Conservation (phyloP, 2,113 vertebrate genomes). For the Condylura cristata region DNA sequence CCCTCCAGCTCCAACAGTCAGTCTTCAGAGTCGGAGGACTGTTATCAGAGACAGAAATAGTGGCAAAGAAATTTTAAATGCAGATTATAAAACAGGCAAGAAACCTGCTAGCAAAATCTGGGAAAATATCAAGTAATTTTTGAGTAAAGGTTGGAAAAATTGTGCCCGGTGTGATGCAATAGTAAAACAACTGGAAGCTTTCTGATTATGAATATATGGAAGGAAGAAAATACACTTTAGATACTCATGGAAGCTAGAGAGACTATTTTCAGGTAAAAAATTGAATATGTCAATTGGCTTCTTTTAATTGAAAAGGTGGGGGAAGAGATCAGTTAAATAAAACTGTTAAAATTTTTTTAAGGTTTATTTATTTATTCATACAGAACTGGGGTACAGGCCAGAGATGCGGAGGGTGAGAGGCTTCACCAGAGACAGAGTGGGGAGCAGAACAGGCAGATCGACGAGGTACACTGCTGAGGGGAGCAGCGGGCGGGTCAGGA, state of each 20-base stretch:
- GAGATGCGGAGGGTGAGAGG: too few species aligned
- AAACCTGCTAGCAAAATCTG: not conserved
- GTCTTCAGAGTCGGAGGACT: not conserved
- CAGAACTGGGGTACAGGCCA: too few species aligned
- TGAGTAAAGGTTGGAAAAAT: not conserved
- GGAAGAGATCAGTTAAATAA: not conserved
- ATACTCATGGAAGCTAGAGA: not conserved
- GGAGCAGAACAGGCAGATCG: too few species aligned
- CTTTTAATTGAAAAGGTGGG: not conserved
- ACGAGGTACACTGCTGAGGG: too few species aligned
- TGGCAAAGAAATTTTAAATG: not conserved
- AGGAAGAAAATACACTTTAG: not conserved
- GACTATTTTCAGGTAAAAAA: not conserved
- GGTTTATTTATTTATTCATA: too few species aligned
- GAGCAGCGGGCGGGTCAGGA: too few species aligned
- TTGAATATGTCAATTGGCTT: not conserved
- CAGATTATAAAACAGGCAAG: not conserved
- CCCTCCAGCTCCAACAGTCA: not conserved
- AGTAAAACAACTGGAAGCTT: not conserved
- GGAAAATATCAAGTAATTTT: not conserved
- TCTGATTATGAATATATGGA: not conserved
- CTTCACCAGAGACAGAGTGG: too few species aligned
- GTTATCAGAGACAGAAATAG: not conserved
- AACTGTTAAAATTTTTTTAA: not conserved
- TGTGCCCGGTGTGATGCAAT: not conserved